Percentiles rank a stretch among this genome's conserved stretches.
Conservation (phyloP, 2,113 vertebrate species). For the Gorsachius goisagi region DNA sequence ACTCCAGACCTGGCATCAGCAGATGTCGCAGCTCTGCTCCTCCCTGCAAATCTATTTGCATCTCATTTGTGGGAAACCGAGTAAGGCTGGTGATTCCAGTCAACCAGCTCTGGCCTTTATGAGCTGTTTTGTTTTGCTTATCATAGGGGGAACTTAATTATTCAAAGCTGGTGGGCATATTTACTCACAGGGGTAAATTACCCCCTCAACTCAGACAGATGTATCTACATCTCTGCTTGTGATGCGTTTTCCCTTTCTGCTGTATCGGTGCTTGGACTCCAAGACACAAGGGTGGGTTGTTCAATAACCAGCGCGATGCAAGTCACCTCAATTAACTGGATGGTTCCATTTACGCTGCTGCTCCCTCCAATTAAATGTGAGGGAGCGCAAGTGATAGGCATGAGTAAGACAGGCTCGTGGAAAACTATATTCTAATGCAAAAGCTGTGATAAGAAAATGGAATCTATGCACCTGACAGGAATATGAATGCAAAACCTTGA, state of each 20-base stretch:
- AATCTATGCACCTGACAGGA: not conserved
- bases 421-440: slow-evolving; percentile 20
- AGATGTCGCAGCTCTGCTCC: not conserved
- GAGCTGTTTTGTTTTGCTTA: not conserved
- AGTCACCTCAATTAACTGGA: slow-evolving; percentile 29
- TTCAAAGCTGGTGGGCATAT: slow-evolving; percentile 4
- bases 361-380: slow-evolving; percentile 30
- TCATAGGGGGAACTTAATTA: not conserved
- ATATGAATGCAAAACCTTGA: slow-evolving; percentile 54
- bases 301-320: not conserved
- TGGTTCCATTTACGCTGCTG: slow-evolving; percentile 18
- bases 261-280: not conserved
- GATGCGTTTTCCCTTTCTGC: slow-evolving; percentile 1
- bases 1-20: not conserved
- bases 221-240: not conserved
- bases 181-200: slow-evolving; percentile 21
- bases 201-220: slow-evolving; percentile 32
- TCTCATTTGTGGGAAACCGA: not conserved
- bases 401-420: not conserved
- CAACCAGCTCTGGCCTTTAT: not conserved
- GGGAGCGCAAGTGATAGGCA: not conserved
- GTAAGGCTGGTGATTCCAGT: not conserved
- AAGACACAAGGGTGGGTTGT: slow-evolving; percentile 21
- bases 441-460: slow-evolving; percentile 34
- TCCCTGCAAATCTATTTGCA: not conserved